Evolutionary conservation across 2,113 vertebrate genomes (phyloP).

Genomic region (Saimiri boliviensis): DNA sequence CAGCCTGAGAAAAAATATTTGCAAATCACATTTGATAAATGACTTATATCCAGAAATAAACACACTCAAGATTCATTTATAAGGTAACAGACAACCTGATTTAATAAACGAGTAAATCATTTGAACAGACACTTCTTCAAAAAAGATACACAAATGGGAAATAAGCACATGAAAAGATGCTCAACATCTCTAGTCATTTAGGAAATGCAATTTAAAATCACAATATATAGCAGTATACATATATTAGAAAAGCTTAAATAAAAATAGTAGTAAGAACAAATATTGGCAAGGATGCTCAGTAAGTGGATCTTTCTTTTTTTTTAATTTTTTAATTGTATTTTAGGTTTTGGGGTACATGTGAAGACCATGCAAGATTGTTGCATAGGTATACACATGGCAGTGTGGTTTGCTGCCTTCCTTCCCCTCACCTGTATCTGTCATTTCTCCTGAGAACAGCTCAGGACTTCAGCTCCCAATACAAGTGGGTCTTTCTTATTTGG

Average conservation of each 20-base stretch:
- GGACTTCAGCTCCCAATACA: too few species aligned
- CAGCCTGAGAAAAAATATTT: background rate
- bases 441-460: too few species aligned
- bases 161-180: background rate
- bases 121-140: background rate
- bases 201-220: background rate
- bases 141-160: background rate
- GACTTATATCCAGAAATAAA: background rate
- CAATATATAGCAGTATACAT: background rate
- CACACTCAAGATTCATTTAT: background rate
- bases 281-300: background rate
- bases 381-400: too few species aligned
- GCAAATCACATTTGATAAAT: background rate
- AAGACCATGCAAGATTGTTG: too few species aligned
- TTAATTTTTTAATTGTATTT: too few species aligned
- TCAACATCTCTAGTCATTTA: background rate
- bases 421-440: too few species aligned
- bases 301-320: background rate
- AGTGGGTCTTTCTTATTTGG: background rate
- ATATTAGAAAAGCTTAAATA: conserved; percentile 16
- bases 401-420: too few species aligned
- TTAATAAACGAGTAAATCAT: background rate
- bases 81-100: background rate
- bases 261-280: background rate
- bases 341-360: too few species aligned